A percentile compares a stretch with the other conserved stretches of the same genome.
Evolutionary conservation across 2,113 vertebrate genomes (phyloP).

Genomic region (Nycticebus coucang): DNA sequence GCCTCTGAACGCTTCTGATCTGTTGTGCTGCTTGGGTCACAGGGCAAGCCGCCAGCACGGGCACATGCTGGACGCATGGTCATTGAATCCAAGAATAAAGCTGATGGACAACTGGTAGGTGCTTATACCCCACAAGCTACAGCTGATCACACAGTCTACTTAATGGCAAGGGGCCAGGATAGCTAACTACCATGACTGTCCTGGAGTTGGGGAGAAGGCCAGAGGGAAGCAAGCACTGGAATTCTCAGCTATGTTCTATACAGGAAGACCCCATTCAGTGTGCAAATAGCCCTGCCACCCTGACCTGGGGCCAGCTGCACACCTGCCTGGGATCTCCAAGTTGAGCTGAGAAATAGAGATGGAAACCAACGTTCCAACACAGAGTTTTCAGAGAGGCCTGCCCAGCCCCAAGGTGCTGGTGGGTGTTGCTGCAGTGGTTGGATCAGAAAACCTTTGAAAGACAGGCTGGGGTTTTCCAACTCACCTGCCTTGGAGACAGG

Average conservation of each 20-base stretch:
- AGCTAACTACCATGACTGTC: neutral
- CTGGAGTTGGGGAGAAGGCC: neutral
- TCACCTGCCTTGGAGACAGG: neutral
- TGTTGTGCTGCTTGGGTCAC: neutral
- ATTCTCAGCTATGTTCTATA: neutral
- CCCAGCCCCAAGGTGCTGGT: neutral
- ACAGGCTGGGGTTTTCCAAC: neutral
- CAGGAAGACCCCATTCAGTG: too few species aligned
- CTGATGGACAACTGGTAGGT: neutral
- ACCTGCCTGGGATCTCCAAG: fast-evolving
- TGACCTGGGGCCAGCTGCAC: neutral
- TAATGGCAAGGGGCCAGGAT: neutral
- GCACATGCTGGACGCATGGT: neutral
- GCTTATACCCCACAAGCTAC: neutral
- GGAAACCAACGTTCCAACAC: neutral
- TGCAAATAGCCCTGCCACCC: neutral
- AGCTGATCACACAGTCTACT: neutral
- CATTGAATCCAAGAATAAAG: fast-evolving
- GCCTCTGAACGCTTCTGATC: fast-evolving
- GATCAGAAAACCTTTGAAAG: neutral
- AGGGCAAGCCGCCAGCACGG: neutral
- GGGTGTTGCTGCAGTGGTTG: neutral
- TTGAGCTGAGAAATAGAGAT: neutral
- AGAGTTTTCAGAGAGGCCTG: neutral
- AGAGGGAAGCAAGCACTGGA: neutral